Percentiles rank a stretch among this genome's conserved stretches.
Conservation (phyloP, 2,888 invertebrate species). For the Lysandra bellargus region DNA sequence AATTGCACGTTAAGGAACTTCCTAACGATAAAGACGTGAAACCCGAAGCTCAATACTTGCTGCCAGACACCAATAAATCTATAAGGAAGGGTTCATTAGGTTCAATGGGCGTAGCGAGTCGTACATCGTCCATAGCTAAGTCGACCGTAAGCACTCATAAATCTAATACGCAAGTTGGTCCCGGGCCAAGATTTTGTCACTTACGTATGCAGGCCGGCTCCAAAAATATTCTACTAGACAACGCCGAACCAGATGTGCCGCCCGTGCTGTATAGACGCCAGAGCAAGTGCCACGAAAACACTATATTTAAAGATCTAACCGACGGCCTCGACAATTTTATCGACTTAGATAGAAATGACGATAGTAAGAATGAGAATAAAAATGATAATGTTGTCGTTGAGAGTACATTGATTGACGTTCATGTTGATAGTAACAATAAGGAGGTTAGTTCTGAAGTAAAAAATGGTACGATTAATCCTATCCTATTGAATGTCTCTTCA, state of each 20-base stretch:
- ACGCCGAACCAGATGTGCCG: constrained; percentile 85
- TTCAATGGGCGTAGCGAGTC: constrained; percentile 72
- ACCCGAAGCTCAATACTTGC: constrained; percentile 51
- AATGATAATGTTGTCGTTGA: constrained; percentile 67
- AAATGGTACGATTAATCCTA: constrained; percentile 64
- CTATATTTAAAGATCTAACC: constrained; percentile 69
- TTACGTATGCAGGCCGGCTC: constrained; percentile 88
- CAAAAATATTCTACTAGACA: constrained; percentile 89
- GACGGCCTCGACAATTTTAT: constrained; percentile 69
- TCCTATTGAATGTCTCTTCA: constrained; percentile 71
- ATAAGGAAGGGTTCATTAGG: constrained; percentile 68
- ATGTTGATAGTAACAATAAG: constrained; percentile 68
- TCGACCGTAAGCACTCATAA: constrained; percentile 76
- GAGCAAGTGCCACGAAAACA: constrained; percentile 72
- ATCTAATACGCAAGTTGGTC: constrained; percentile 73
- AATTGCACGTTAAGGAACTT: constrained; percentile 58
- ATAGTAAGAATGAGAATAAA: constrained; percentile 54
- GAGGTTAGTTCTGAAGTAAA: constrained; percentile 57
- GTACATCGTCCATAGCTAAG: constrained; percentile 73
- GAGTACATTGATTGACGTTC: constrained; percentile 72
- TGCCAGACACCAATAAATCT: constrained; percentile 50
- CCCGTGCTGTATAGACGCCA: constrained; percentile 87
- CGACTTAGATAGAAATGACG: constrained; percentile 59
- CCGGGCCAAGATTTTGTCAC: constrained; percentile 88
- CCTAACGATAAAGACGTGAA: constrained; percentile 54